phyloP scores from a whole-genome alignment of 2,113 vertebrate species.

The Nerophis ophidion region DNA sequence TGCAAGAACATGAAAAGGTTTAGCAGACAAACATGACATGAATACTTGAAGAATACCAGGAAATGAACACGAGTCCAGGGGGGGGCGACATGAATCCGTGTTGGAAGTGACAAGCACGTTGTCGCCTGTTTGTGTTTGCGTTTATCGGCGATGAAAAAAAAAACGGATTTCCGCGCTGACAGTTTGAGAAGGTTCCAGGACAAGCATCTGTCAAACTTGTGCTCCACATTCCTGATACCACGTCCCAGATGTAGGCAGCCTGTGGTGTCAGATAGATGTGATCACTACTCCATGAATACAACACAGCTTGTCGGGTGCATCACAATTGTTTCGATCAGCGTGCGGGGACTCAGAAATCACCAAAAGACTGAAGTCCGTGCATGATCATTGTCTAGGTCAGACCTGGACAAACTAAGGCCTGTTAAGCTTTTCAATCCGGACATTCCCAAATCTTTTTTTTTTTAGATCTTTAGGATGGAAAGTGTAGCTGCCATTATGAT shows the following conservation, averaged over 20 bases:
- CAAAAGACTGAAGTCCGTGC: too few relatives aligned
- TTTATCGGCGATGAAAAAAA: conserved; percentile 19
- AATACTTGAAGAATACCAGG: neutral
- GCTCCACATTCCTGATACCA: neutral
- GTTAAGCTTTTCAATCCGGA: too few relatives aligned
- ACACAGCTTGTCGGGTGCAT: neutral
- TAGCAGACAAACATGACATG: neutral
- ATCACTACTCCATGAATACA: neutral
- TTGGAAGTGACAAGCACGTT: conserved; percentile 19
- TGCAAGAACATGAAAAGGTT: neutral
- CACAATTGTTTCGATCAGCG: neutral
- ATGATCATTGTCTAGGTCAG: too few relatives aligned
- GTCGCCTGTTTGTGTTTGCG: neutral
- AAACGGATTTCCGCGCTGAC: conserved; percentile 13
- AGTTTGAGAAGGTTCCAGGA: conserved; percentile 14
- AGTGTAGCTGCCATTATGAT: too few relatives aligned
- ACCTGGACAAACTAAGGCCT: too few relatives aligned
- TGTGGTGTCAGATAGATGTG: neutral
- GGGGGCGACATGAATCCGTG: neutral
- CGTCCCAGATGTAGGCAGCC: neutral
- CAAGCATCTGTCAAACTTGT: conserved; percentile 16
- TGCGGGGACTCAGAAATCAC: neutral
- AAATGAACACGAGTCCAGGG: neutral
- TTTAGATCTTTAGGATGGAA: too few relatives aligned
- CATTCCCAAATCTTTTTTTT: too few relatives aligned